A percentile compares a stretch with the other conserved stretches of the same genome.
These are phyloP conservation scores for Natator depressus DNA, from an alignment of 2,113 vertebrate genomes.

Conservation along the genomic window DNA sequence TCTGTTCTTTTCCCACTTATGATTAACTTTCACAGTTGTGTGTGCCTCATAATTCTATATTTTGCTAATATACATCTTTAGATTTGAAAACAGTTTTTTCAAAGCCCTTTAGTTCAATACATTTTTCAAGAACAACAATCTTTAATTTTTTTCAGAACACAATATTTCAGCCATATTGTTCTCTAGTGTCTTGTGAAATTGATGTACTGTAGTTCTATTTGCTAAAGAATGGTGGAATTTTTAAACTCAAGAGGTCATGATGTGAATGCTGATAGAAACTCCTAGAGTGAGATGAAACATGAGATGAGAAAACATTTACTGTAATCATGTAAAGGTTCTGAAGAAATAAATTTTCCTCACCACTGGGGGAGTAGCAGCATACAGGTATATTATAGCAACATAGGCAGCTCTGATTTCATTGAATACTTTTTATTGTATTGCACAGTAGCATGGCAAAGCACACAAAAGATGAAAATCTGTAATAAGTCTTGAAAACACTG, in stretches of 20 bases:
- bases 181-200: not conserved
- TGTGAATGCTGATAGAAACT: not conserved
- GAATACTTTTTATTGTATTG: not conserved
- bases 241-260: not conserved
- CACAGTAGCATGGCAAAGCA: not conserved
- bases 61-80: not conserved
- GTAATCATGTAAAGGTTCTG: not conserved
- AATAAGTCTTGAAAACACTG: not conserved
- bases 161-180: not conserved
- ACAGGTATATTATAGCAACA: not conserved
- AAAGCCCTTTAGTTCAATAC: fast-evolving
- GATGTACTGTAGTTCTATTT: not conserved
- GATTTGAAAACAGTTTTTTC: not conserved
- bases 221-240: constrained; percentile 2
- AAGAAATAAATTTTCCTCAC: not conserved
- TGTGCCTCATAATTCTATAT: too few species aligned
- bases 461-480: not conserved
- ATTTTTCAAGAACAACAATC: not conserved
- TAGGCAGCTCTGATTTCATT: not conserved
- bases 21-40: not conserved
- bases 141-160: not conserved
- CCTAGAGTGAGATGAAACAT: not conserved
- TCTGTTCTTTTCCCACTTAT: not conserved
- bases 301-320: constrained; percentile 1
- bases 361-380: not conserved